Base-by-base conservation (phyloP, 2,113 vertebrate species). In the Tenebrosternarchus preto region DNA sequence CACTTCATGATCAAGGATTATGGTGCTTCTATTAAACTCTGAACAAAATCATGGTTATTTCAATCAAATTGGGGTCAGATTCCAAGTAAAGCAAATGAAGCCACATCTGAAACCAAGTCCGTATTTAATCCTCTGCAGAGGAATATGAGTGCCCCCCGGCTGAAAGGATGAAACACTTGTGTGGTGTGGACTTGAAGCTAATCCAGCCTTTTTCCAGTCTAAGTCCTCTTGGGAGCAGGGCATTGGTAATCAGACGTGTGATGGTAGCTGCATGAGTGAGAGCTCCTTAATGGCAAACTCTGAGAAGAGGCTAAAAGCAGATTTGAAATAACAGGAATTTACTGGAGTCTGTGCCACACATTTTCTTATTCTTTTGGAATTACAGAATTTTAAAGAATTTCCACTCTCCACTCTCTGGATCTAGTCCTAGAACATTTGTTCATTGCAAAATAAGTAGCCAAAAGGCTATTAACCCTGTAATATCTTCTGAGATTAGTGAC, bases 201-300 rank as follows among this genome's bases (percentile, higher is more conserved):
- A 78, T 78, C 53, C 55, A 60, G 33, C 5, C 55, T 78, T 33
- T 46, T 70, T 70, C 55, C 33, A 46, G 55, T 39, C 55, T 60
- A 78, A 59, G 36, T 19, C 66, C 2, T 78, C 33, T 24, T 27
- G 59, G 66, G 22, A 70, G 76, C 56, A 70, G 68, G 33, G 29
- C 17, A 20, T 78, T 68, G 22, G 33, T 46, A 78, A 78, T 78
- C 76, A 78, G 66, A 69, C 55, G 59, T 56, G 60, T 78, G 76
- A 78, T 70, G 50, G 66, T 17, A 60, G 33, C 19, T 59, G 29
- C 20, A n/a, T 46, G 22, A 69, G 53, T 69, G 55, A 59, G 50
- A 43, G 64, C 53, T 25, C 7, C 64, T 78, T 78, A 78, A 69
- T 69, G 22, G 50, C 22, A 78, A 69, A 78, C 29, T 33, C n/a